Base-by-base conservation (phyloP, 2,888 invertebrate genomes). In the Philereme vetulata region DNA sequence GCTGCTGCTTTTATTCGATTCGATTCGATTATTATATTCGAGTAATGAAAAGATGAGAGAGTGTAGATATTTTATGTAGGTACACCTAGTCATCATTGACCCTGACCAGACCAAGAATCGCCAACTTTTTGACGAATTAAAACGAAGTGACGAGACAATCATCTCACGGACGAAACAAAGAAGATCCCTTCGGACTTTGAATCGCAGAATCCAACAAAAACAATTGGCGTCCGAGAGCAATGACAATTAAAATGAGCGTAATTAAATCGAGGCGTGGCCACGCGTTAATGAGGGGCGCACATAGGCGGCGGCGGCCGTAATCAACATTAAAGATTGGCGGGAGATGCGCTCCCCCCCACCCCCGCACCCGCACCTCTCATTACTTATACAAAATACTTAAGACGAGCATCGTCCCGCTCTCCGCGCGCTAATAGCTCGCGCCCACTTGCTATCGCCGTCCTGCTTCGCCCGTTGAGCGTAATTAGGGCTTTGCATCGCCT, bases 391-490 rank as follows among this genome's bases (percentile, higher is more conserved):
- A 92, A 93, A 92, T 92, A 92, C 92, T 91, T 91, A 91, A 92
- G 92, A 90, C 90, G 90, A 80, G 87, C 90, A 89, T 89, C 93
- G 92, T 90, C 93, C 90, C 89, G 90, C 93, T 93, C 93, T 94
- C 93, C 93, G 93, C 92, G 93, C 86, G 93, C 93, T 94, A 94
- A 93, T 94, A 93, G 93, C 93, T 93, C 92, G 93, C 93, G 93
- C 92, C 90, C 92, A 88, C 90, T 89, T 83, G 75, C 84, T 91
- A 89, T 88, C 84, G 86, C 90, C 85, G 86, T 92, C 92, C 87
- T 86, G 86, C 82, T 92, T 85, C 81, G 82, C 81, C 89, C 85
- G 82, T 84, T 82, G 84, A 84, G 84, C 88, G 91, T 91, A 91
- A 91, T 92, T 91, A 91, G 89, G 91, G 88, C 80, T 78, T 88